Evolutionary conservation across 2,797 vertebrate species (phyloP).

Genomic region (Gadopsis marmoratus): DNA sequence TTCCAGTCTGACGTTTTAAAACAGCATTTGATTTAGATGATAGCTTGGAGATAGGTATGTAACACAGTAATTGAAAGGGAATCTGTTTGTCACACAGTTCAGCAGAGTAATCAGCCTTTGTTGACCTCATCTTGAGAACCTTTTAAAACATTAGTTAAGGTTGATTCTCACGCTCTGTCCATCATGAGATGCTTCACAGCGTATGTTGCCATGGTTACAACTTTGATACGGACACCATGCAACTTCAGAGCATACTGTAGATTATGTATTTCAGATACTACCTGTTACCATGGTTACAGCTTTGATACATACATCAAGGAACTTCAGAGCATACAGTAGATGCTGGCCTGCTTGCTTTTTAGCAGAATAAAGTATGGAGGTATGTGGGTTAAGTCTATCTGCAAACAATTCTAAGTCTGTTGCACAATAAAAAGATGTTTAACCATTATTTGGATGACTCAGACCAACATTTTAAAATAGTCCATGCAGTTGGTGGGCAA

Average conservation of each 20-base stretch:
- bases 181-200: neutral
- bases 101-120: neutral
- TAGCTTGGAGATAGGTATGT: neutral
- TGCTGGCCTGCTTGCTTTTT: neutral
- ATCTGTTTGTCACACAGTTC: neutral
- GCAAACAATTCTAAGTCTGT: neutral
- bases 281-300: conserved; percentile 28
- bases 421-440: neutral
- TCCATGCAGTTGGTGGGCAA: neutral
- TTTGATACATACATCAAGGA: conserved; percentile 8
- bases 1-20: conserved; percentile 4
- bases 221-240: conserved; percentile 7
- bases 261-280: neutral
- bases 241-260: neutral
- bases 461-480: neutral
- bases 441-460: neutral
- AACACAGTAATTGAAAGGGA: conserved; percentile 3
- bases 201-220: conserved; percentile 22
- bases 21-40: conserved; percentile 24
- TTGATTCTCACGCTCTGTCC: neutral
- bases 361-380: neutral
- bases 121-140: conserved; percentile 19
- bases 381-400: neutral
- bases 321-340: neutral
- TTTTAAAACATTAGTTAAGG: conserved; percentile 11